Base-by-base conservation (phyloP, 2,888 invertebrate genomes). In the Nymphalis urticae region DNA sequence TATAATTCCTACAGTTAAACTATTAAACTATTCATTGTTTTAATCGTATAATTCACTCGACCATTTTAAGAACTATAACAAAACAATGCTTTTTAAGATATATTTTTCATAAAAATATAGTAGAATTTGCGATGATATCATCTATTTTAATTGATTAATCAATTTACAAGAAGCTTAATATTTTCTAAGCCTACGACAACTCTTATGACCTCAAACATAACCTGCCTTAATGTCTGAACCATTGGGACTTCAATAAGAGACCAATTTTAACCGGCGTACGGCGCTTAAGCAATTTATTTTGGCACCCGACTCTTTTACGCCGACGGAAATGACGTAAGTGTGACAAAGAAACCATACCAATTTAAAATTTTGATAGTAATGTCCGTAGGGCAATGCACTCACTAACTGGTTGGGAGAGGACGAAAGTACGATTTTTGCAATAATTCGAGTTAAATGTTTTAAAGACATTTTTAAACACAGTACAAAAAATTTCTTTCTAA, bases 201-300 rank as follows among this genome's bases (percentile, higher is more conserved):
- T 79, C 77, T 61, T 80, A 76, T 84, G 82, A 86, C 85, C 85
- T 87, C 81, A 86, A 77, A 83, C 90, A 87, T 88, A 90, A 92
- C 92, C 92, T 92, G 89, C 92, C 92, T 89, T 90, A 92, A 92
- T 86, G 81, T 83, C 79, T 80, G 78, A 82, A 79, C 79, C 82
- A 85, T 89, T 91, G 87, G 81, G 82, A 80, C 84, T 81, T 82
- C 84, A 87, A 85, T 87, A 85, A 80, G 76, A 82, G 79, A 80
- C 80, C 83, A 84, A 85, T 85, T 84, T 75, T 80, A 82, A 79
- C 81, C 78, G 77, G 73, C 81, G 79, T 59, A 79, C 72, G 69
- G 74, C 85, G 85, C 86, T 86, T 86, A 86, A 87, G 83, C 84
- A 81, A 76, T 75, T 79, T 75, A 76, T 76, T 75, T 73, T 71